These are phyloP conservation scores for Pegoplata infirma DNA, from an alignment of 2,888 invertebrate genomes.

Conservation along the genomic window DNA sequence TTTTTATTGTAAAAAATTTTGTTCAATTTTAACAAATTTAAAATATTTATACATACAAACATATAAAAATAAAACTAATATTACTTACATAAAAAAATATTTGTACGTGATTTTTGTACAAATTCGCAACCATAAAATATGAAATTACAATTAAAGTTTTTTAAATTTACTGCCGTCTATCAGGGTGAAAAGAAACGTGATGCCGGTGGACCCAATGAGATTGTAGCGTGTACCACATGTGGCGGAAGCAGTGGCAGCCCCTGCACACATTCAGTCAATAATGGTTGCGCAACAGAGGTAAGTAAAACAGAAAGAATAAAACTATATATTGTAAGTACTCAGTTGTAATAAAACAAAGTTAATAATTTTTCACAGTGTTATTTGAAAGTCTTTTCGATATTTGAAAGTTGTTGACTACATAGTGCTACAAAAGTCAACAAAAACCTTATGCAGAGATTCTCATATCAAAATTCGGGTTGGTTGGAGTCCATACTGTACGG, in stretches of 20 bases:
- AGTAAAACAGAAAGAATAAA: too few relatives aligned
- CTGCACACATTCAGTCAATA: slow-evolving; percentile 91
- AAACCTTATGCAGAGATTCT: too few relatives aligned
- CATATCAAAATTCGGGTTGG: too few relatives aligned
- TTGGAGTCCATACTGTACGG: too few relatives aligned
- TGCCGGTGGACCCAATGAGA: slow-evolving; percentile 87
- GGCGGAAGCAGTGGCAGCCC: slow-evolving; percentile 80
- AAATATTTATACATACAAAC: too few relatives aligned
- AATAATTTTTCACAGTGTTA: too few relatives aligned
- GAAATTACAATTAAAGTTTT: slow-evolving; percentile 66
- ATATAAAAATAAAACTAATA: slow-evolving; percentile 7
- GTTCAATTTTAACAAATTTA: slow-evolving; percentile 16
- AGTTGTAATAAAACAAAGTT: too few relatives aligned
- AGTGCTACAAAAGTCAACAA: too few relatives aligned
- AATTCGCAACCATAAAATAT: slow-evolving; percentile 31
- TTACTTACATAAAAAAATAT: slow-evolving; percentile 27
- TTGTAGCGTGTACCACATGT: slow-evolving; percentile 91
- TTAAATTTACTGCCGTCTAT: slow-evolving; percentile 72
- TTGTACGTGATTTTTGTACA: slow-evolving; percentile 49
- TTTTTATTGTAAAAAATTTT: slow-evolving; percentile 25
- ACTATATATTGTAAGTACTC: too few relatives aligned
- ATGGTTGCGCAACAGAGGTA: slow-evolving; percentile 93
- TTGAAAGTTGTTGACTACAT: too few relatives aligned
- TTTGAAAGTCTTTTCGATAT: too few relatives aligned
- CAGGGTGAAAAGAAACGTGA: slow-evolving; percentile 93